Conservation (phyloP, 2,888 invertebrate species). For the Panzeria rudis region DNA sequence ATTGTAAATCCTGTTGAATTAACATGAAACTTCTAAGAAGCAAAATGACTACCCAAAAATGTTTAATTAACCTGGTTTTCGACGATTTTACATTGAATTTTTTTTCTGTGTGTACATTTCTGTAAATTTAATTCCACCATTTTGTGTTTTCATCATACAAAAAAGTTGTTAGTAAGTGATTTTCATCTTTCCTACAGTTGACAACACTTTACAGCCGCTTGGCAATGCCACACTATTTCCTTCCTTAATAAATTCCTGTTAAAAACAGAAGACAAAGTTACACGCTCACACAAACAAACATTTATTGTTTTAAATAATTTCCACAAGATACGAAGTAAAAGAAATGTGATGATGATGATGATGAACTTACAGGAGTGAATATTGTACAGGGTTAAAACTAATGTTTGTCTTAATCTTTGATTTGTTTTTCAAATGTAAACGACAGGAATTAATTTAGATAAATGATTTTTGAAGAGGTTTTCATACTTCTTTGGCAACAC, state of each 20-base stretch:
- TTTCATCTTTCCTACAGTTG: not conserved
- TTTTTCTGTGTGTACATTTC: no score
- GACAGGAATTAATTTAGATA: conserved; percentile 84
- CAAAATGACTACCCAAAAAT: no score
- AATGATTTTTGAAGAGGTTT: conserved; percentile 82
- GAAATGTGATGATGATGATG: conserved; percentile 19
- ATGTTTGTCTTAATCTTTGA: conserved; percentile 84
- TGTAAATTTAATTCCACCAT: no score
- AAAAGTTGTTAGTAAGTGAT: not conserved
- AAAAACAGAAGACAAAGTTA: conserved; percentile 28
- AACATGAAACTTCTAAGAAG: no score
- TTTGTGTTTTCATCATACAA: no score
- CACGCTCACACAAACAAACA: conserved; percentile 33
- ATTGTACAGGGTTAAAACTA: conserved; percentile 74
- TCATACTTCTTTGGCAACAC: conserved; percentile 68
- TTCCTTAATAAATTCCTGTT: conserved; percentile 24
- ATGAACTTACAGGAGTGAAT: conserved; percentile 41
- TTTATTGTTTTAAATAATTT: conserved; percentile 70
- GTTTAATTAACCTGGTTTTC: no score
- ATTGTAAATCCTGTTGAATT: no score
- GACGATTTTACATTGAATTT: no score
- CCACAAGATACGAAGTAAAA: conserved; percentile 14
- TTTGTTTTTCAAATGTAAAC: conserved; percentile 84
- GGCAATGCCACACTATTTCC: conserved; percentile 57
- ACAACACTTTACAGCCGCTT: conserved; percentile 37